Base-by-base conservation (phyloP, 2,797 vertebrate species). In the Acanthurus tractus region DNA sequence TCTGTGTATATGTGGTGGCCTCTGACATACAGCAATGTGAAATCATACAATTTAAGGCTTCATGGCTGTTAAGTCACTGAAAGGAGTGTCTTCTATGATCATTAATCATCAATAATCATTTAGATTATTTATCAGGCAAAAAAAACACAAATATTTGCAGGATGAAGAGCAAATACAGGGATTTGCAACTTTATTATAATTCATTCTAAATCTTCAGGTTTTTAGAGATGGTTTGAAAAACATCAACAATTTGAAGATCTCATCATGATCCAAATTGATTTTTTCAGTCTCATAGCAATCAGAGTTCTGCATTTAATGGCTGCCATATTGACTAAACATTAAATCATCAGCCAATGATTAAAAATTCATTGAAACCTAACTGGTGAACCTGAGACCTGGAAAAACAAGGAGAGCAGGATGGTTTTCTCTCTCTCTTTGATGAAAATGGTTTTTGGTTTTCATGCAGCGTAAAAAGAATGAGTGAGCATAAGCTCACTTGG, bases 341-440 rank as follows among this genome's bases (percentile, higher is more conserved):
- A 42, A 17, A 62, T 58, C 34, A 46, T 61, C 50, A 61, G 63
- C 36, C 50, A 15, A 12, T 49, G 22, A 76, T 78, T 6, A 70
- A 73, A 80, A 64, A 75, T 73, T 80, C 10, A 74, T 1, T 20
- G 36, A 68, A 66, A 45, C 15, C 0, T 20, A 3, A 64, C 50
- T 55, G 12, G 6, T 11, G 7, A 52, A 66, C 13, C 44, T 13
- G 29, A 42, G 67, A 8, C 14, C 13, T 6, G 8, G 17, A 42
- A 34, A 23, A 18, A 14, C 10, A 20, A 36, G 18, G 1, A 40
- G 3, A 13, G 36, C 34, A 22, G 12, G 2, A 8, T n/a, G 38
- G 9, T 38, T 23, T 45, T 17, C 25, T 29, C 25, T 13, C 18
- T 23, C 9, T 49, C 34, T 25, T 46, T 50, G 67, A 23, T 42